These are phyloP conservation scores for Gila robusta DNA, from an alignment of 2,797 vertebrate genomes.

Conservation along the genomic window DNA sequence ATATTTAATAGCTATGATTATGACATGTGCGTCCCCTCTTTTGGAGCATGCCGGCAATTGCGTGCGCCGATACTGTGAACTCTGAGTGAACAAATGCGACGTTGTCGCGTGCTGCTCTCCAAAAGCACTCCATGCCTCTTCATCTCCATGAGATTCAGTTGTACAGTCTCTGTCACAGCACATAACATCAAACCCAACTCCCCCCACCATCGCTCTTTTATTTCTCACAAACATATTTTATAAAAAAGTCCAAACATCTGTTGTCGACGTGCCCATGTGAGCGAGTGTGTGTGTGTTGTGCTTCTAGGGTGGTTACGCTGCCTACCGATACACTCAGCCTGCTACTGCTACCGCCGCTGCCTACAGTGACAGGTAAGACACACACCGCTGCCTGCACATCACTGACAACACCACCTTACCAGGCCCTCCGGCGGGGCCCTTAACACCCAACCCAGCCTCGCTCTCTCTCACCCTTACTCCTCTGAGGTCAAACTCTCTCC, in stretches of 20 bases:
- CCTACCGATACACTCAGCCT: conserved; percentile 96
- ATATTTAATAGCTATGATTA: conserved; percentile 63
- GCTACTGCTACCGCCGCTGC: conserved; percentile 94
- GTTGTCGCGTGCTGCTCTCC: not conserved
- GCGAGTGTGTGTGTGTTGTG: conserved; percentile 64
- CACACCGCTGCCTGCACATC: conserved; percentile 41
- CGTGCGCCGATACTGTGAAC: conserved; percentile 9
- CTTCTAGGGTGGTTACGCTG: conserved; percentile 92
- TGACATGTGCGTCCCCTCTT: conserved; percentile 48
- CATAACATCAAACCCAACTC: conserved; percentile 14
- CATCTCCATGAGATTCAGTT: conserved; percentile 23
- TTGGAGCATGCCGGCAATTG: conserved; percentile 31
- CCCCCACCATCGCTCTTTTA: not conserved
- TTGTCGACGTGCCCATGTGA: conserved; percentile 52
- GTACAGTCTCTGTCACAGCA: conserved; percentile 23
- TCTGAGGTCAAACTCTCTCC: conserved; percentile 60
- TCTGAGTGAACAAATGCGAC: not conserved
- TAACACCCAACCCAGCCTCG: conserved; percentile 35
- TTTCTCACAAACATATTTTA: conserved; percentile 6
- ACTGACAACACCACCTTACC: conserved; percentile 51
- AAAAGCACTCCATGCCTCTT: conserved; percentile 31
- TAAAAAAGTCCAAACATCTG: conserved; percentile 37
- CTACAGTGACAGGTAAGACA: conserved; percentile 98
- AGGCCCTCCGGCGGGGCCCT: conserved; percentile 40
- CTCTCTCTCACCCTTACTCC: conserved; percentile 53